Evolutionary conservation across 2,888 invertebrate genomes (phyloP).

Genomic region (Drosophila tanythrix): DNA sequence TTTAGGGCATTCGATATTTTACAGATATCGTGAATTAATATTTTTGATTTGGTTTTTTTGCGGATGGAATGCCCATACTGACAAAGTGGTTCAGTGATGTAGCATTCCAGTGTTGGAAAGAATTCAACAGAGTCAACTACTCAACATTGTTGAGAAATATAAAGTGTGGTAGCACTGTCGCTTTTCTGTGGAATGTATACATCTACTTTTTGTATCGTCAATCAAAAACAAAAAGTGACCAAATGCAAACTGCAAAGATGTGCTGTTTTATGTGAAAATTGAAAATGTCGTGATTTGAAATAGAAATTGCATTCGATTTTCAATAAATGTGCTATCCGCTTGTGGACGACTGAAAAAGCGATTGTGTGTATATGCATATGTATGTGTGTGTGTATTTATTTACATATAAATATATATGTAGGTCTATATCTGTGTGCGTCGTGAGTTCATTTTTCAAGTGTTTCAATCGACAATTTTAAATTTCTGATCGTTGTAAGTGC

Average conservation of each 20-base stretch:
- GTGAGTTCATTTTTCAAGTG: background rate
- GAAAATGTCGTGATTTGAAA: background rate
- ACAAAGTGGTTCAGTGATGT: background rate
- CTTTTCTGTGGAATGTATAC: constrained; percentile 31
- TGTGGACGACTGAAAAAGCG: constrained; percentile 9
- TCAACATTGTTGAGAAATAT: constrained; percentile 1
- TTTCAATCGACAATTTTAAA: background rate
- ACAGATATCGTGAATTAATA: background rate
- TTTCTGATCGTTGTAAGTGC: background rate
- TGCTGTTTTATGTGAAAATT: constrained; percentile 4
- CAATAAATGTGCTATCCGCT: background rate
- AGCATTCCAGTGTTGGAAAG: constrained; percentile 18
- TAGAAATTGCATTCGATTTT: background rate
- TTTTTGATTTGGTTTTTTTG: background rate
- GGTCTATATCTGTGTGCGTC: background rate
- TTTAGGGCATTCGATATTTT: background rate
- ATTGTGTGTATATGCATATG: constrained; percentile 21
- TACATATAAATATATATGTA: constrained; percentile 7
- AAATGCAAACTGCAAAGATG: background rate
- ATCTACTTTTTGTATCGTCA: constrained; percentile 14
- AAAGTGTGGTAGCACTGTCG: constrained; percentile 26
- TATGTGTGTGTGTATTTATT: constrained; percentile 18
- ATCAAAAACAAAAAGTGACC: constrained; percentile 26
- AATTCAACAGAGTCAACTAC: background rate
- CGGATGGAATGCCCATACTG: background rate